phyloP scores from a whole-genome alignment of 1,140 invertebrate genomes.

The Euglossa dilemma region DNA sequence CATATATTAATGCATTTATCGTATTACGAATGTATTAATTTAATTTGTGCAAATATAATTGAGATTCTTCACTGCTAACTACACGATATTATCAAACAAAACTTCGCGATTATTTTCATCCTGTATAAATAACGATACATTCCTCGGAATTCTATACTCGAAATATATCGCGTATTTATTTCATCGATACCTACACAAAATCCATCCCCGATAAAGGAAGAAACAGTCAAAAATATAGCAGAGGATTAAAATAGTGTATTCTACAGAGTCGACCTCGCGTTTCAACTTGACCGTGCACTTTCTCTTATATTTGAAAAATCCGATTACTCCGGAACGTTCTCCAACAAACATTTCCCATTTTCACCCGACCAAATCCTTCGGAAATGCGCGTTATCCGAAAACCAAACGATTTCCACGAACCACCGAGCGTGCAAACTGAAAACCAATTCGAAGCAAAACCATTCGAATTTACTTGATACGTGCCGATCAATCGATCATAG shows the following conservation, averaged over 20 bases:
- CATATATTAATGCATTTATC: too few relatives aligned
- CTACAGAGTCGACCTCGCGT: not conserved
- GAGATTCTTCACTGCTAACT: not conserved
- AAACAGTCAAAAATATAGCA: not conserved
- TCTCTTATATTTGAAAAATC: constrained; percentile 9
- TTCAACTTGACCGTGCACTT: constrained; percentile 34
- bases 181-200: not conserved
- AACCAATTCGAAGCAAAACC: too few relatives aligned
- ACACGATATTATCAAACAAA: not conserved
- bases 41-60: not conserved
- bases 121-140: not conserved
- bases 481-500: too few relatives aligned
- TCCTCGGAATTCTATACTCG: not conserved
- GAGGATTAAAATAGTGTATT: not conserved
- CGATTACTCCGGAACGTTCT: not conserved
- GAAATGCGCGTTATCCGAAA: not conserved
- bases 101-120: not conserved
- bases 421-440: too few relatives aligned
- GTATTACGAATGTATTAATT: not conserved
- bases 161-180: too few relatives aligned
- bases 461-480: too few relatives aligned
- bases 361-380: not conserved
- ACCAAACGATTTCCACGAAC: not conserved
- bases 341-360: not conserved
- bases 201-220: not conserved